A percentile compares a stretch with the other conserved stretches of the same genome.
Conservation (phyloP, 2,888 invertebrate genomes). For the Lasioglossum morio region DNA sequence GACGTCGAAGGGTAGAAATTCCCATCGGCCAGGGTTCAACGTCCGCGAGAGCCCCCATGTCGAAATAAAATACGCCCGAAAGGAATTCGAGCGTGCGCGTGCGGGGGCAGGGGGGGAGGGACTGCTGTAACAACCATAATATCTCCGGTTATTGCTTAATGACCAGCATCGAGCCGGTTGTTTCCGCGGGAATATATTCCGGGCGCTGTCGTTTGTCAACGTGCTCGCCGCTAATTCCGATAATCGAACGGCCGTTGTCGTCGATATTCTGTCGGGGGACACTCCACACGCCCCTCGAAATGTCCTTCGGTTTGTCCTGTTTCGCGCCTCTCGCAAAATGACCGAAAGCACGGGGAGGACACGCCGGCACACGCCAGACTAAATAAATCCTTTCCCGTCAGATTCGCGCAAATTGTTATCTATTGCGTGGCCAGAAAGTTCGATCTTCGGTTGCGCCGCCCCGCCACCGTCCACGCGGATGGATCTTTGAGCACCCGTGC, state of each 20-base stretch:
- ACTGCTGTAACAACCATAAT: background rate
- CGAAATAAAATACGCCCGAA: background rate
- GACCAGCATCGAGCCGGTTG: constrained; percentile 9
- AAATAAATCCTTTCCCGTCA: constrained; percentile 49
- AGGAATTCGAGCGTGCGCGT: background rate
- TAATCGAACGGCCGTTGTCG: constrained; percentile 29
- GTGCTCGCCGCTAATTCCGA: constrained; percentile 31
- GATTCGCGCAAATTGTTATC: constrained; percentile 52
- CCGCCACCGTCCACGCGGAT: constrained; percentile 3
- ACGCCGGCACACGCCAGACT: background rate
- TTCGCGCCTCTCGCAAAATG: constrained; percentile 8
- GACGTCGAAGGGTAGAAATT: constrained; percentile 2
- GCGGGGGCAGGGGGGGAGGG: background rate
- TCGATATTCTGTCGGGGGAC: background rate
- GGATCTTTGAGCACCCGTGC: constrained; percentile 32
- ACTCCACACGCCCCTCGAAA: constrained; percentile 6
- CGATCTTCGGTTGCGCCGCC: background rate
- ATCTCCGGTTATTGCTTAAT: constrained; percentile 12
- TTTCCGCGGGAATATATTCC: constrained; percentile 21
- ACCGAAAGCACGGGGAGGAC: background rate
- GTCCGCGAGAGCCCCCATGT: background rate
- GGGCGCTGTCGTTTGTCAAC: constrained; percentile 12
- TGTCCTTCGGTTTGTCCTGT: background rate
- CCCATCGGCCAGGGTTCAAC: constrained; percentile 4
- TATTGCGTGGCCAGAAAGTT: constrained; percentile 40